Evolutionary conservation across 1,140 invertebrate species (phyloP).

Genomic region (Paralvinella palmiformis): DNA sequence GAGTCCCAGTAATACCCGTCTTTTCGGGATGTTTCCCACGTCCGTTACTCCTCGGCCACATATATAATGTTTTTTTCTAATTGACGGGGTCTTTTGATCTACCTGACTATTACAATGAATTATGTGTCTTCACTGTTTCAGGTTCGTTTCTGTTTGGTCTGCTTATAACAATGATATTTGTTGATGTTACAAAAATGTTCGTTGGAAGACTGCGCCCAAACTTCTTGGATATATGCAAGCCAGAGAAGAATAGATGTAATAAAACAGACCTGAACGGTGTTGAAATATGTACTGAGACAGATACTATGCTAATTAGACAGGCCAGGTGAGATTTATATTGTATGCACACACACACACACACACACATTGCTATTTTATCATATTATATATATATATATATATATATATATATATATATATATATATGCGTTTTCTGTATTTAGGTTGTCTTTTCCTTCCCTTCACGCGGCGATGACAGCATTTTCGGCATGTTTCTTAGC

Average conservation of each 20-base stretch:
- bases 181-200: constrained; percentile 39
- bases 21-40: too few species aligned
- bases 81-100: too few species aligned
- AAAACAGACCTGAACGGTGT: constrained; percentile 4
- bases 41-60: too few species aligned
- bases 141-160: constrained; percentile 40
- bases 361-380: not conserved
- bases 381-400: not conserved
- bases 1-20: too few species aligned
- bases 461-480: constrained; percentile 31
- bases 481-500: constrained; percentile 34
- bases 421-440: too few species aligned
- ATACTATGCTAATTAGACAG: not conserved
- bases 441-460: constrained; percentile 42
- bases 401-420: too few species aligned
- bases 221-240: constrained; percentile 36
- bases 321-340: not conserved
- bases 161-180: constrained; percentile 37
- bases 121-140: constrained; percentile 14
- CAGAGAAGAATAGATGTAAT: constrained; percentile 29
- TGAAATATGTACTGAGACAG: not conserved
- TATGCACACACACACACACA: too few species aligned
- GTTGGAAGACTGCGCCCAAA: constrained; percentile 35
- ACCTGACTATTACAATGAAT: too few species aligned
- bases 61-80: too few species aligned